Evolutionary conservation across 2,888 invertebrate species (phyloP).

Genomic region (Xestia sexstrigata): DNA sequence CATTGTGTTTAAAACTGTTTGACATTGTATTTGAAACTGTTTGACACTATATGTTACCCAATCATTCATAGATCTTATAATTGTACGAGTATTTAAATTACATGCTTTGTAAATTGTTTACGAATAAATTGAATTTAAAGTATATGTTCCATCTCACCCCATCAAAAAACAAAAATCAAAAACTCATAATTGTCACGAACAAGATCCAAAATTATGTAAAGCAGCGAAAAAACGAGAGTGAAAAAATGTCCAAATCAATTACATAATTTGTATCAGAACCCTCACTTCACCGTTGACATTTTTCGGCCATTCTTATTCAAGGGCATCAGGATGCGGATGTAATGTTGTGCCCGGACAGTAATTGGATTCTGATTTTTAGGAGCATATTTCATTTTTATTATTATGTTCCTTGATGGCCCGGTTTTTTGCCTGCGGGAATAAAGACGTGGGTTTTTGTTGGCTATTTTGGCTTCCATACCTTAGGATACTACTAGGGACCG

Average conservation of each 20-base stretch:
- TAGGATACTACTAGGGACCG: background rate
- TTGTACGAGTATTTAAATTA: too few relatives aligned
- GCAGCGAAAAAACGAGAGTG: slow-evolving; percentile 23
- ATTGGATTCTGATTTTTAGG: slow-evolving; percentile 65
- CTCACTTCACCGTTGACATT: slow-evolving; percentile 58
- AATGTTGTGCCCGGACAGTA: slow-evolving; percentile 50
- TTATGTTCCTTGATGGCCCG: slow-evolving; percentile 29
- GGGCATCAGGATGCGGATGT: slow-evolving; percentile 40
- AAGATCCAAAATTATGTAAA: slow-evolving; percentile 35
- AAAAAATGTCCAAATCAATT: slow-evolving; percentile 52
- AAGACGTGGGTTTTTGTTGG: slow-evolving; percentile 10
- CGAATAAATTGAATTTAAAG: too few relatives aligned
- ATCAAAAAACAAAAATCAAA: slow-evolving; percentile 18
- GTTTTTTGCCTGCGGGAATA: slow-evolving; percentile 13
- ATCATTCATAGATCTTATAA: too few relatives aligned
- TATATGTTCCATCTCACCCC: background rate
- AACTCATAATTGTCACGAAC: background rate
- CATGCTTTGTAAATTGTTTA: too few relatives aligned
- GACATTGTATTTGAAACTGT: too few relatives aligned
- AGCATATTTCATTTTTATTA: slow-evolving; percentile 63
- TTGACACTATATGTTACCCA: too few relatives aligned
- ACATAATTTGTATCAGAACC: slow-evolving; percentile 60
- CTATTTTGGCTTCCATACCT: background rate
- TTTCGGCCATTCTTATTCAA: slow-evolving; percentile 61
- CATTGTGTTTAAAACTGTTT: too few relatives aligned